Evolutionary conservation across 2,113 vertebrate genomes (phyloP).

Genomic region (Nipponia nippon): DNA sequence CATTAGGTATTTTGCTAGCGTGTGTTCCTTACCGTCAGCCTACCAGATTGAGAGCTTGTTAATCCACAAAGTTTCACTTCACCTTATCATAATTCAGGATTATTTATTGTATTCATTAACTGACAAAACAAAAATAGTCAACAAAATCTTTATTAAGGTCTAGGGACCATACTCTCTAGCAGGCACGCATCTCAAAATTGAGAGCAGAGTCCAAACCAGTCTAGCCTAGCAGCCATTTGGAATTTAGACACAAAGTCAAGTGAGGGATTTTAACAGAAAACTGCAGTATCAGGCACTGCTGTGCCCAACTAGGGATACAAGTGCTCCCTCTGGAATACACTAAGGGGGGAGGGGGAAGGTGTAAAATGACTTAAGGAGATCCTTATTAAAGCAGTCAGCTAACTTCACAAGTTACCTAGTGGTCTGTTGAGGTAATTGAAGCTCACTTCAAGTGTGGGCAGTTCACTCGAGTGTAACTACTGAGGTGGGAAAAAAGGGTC

Average conservation of each 20-base stretch:
- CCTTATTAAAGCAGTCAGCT: background rate
- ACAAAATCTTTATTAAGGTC: background rate
- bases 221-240: background rate
- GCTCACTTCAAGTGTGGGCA: background rate
- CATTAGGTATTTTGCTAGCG: conserved; percentile 92
- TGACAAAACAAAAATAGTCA: background rate
- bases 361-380: background rate
- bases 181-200: background rate
- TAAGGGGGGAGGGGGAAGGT: too few species aligned
- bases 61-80: background rate
- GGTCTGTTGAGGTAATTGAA: background rate
- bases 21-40: conserved; percentile 87
- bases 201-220: background rate
- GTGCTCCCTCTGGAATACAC: background rate
- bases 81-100: background rate
- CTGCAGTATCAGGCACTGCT: background rate
- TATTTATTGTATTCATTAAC: background rate
- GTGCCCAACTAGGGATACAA: background rate
- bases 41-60: conserved; percentile 39
- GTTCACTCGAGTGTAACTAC: background rate
- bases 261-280: background rate
- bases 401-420: background rate
- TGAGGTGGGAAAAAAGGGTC: background rate
- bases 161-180: background rate
- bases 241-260: background rate